Conservation (phyloP, 2,888 invertebrate species). For the Synergus laeviventris region DNA sequence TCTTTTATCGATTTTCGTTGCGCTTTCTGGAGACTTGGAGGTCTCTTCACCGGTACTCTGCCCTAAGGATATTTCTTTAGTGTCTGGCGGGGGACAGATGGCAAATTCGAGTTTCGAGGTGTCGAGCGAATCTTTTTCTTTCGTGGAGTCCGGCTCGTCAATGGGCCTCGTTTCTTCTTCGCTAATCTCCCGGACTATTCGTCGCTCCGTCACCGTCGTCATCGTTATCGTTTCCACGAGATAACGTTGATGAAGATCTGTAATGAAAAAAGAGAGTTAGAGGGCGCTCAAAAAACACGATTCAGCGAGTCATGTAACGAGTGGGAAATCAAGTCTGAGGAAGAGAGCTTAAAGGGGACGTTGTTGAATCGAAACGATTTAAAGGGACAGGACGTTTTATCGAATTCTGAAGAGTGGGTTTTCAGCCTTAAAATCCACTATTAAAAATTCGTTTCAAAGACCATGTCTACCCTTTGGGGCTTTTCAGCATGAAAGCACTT, state of each 20-base stretch:
- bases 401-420: slow-evolving; percentile 10
- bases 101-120: slow-evolving; percentile 41
- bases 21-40: slow-evolving; percentile 42
- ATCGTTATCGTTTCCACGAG: slow-evolving; percentile 83
- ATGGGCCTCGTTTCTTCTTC: slow-evolving; percentile 66
- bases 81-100: slow-evolving; percentile 42
- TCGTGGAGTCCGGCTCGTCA: slow-evolving; percentile 56
- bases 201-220: slow-evolving; percentile 83
- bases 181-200: slow-evolving; percentile 78
- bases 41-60: slow-evolving; percentile 38
- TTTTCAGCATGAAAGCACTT: neutral
- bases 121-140: slow-evolving; percentile 47
- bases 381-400: neutral
- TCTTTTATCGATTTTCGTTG: slow-evolving; percentile 51
- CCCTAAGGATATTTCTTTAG: slow-evolving; percentile 52
- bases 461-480: slow-evolving; percentile 28
- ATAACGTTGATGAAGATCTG: slow-evolving; percentile 77
- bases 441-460: slow-evolving; percentile 27
- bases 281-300: slow-evolving; percentile 28
- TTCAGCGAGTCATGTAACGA: slow-evolving; percentile 24
- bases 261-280: slow-evolving; percentile 41
- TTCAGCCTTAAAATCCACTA: slow-evolving; percentile 16
- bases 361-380: neutral
- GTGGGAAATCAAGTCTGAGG: neutral
- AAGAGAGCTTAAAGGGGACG: slow-evolving; percentile 31